Conservation (phyloP, 2,113 vertebrate genomes). For the Rhizomys pruinosus region DNA sequence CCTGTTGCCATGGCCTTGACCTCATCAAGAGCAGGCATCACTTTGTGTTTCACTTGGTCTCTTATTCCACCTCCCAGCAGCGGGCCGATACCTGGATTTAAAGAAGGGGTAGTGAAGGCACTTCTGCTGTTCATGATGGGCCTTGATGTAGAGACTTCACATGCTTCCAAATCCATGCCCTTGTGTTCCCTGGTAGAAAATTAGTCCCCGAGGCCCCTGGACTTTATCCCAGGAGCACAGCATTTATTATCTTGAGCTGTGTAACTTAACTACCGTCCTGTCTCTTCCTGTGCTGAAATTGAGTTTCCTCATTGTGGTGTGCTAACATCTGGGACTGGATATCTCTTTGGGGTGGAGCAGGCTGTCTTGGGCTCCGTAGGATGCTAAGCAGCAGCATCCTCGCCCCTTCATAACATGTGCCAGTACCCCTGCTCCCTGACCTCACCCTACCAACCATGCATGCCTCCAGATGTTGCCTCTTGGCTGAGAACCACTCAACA, state of each 20-base stretch:
- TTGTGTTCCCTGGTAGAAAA: neutral
- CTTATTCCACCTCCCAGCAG: conserved; percentile 91
- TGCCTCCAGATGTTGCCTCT: neutral
- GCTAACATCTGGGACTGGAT: accelerated
- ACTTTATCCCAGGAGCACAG: neutral
- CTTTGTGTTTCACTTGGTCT: conserved; percentile 88
- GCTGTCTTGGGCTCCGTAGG: neutral
- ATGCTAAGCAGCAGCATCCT: too few species aligned
- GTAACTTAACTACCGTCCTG: accelerated
- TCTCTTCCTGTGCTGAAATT: neutral
- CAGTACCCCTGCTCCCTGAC: accelerated
- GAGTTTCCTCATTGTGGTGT: accelerated
- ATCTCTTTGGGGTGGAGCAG: neutral
- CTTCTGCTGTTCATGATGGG: too few species aligned
- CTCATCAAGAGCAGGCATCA: conserved; percentile 90
- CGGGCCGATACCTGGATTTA: conserved; percentile 89
- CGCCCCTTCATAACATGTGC: neutral
- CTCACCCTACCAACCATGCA: neutral
- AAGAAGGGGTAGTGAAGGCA: neutral
- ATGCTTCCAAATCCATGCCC: too few species aligned
- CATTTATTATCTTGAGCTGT: neutral
- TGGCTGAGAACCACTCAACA: neutral
- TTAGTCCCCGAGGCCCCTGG: accelerated
- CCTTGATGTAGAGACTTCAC: too few species aligned
- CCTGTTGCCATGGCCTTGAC: conserved; percentile 91